Evolutionary conservation across 2,888 invertebrate species (phyloP).

Genomic region (Limnephilus auricula): DNA sequence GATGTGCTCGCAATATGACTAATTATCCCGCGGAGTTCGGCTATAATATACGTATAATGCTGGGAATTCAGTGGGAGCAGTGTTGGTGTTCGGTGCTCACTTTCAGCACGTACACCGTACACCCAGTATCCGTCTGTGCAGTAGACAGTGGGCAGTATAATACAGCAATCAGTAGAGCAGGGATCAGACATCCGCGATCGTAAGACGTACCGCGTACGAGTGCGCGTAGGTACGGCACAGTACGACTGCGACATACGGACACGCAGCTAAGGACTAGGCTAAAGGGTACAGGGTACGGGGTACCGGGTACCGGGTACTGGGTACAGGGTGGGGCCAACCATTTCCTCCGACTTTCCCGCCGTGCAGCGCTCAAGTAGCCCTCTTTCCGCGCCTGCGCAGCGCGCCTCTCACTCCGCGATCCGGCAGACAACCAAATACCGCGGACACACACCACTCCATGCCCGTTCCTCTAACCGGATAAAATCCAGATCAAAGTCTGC

Average conservation of each 20-base stretch:
- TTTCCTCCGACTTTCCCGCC: conserved; percentile 36
- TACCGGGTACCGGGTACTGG: background rate
- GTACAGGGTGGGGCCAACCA: conserved; percentile 41
- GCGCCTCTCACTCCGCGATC: background rate
- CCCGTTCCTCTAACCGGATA: conserved; percentile 10
- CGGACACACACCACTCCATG: background rate
- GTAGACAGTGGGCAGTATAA: background rate
- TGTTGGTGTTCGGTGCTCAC: background rate
- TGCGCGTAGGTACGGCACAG: background rate
- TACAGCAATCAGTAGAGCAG: background rate
- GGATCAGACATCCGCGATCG: background rate
- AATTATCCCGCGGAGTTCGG: background rate
- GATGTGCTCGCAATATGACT: background rate
- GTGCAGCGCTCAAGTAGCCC: conserved; percentile 26
- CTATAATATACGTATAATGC: background rate
- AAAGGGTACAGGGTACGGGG: background rate
- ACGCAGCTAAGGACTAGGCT: background rate
- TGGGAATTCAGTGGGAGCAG: background rate
- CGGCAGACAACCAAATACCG: conserved; percentile 5
- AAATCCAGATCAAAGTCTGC: conserved; percentile 16
- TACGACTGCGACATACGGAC: background rate
- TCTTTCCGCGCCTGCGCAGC: conserved; percentile 27
- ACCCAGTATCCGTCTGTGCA: background rate
- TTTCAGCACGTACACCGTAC: background rate
- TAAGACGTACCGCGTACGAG: background rate